phyloP scores from a whole-genome alignment of 1,140 invertebrate genomes.

The Coenobita brevimanus region DNA sequence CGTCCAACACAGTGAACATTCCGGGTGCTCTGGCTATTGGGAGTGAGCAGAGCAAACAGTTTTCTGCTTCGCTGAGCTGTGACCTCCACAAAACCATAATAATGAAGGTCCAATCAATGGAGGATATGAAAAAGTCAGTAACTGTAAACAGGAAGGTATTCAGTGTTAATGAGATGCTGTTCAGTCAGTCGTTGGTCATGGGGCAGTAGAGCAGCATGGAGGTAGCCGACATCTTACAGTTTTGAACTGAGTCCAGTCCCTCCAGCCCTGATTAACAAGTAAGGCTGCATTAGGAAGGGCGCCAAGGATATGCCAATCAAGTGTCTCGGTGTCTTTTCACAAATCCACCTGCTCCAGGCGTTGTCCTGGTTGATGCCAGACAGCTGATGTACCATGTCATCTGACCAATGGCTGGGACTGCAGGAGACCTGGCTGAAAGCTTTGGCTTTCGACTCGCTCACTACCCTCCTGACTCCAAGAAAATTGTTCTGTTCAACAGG shows the following conservation, averaged over 20 bases:
- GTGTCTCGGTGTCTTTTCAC: neutral
- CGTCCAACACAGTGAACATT: slow-evolving; percentile 12
- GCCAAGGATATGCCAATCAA: slow-evolving; percentile 1
- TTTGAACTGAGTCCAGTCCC: slow-evolving; percentile 29
- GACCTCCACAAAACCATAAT: neutral
- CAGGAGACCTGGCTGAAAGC: slow-evolving; percentile 5
- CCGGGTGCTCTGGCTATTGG: slow-evolving; percentile 10
- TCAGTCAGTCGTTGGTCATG: neutral
- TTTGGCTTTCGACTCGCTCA: too few species aligned
- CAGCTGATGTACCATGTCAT: neutral
- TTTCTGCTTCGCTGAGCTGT: neutral
- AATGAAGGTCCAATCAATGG: neutral
- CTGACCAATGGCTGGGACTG: slow-evolving; percentile 5
- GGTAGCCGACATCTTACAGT: neutral
- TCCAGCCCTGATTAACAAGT: slow-evolving; percentile 21
- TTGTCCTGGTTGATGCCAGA: slow-evolving; percentile 3
- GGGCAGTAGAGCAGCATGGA: slow-evolving; percentile 11
- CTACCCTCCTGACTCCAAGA: too few species aligned
- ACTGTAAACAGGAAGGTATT: slow-evolving; percentile 6
- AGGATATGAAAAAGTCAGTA: neutral
- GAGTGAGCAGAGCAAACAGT: slow-evolving; percentile 4
- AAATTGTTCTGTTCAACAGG: too few species aligned
- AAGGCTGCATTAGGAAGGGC: slow-evolving; percentile 20
- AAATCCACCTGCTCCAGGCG: neutral
- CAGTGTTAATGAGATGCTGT: neutral